Percentiles rank a stretch among this genome's conserved stretches.
phyloP scores from a whole-genome alignment of 2,888 invertebrate species.

The Drosophila planitibia region DNA sequence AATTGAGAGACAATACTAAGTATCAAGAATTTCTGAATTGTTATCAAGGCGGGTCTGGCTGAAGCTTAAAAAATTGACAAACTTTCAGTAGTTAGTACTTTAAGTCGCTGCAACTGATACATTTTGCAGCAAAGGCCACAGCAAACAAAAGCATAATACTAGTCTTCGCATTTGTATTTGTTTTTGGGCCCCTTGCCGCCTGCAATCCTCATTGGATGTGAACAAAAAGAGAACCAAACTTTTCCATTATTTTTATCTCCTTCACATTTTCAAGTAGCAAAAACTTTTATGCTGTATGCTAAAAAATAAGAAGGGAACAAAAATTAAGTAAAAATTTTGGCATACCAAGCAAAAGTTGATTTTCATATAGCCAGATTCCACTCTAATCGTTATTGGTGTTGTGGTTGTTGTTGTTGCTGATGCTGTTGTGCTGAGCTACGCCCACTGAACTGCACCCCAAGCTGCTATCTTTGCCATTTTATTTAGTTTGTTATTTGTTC shows the following conservation, averaged over 20 bases:
- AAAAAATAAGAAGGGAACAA: constrained; percentile 64
- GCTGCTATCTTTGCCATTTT: constrained; percentile 74
- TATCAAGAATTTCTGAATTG: constrained; percentile 28
- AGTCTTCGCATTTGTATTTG: constrained; percentile 43
- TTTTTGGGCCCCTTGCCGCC: constrained; percentile 13
- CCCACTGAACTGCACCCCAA: constrained; percentile 55
- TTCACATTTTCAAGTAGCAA: constrained; percentile 78
- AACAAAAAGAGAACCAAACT: constrained; percentile 63
- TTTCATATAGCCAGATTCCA: constrained; percentile 64
- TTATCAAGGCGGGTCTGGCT: constrained; percentile 48
- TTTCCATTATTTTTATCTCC: constrained; percentile 81
- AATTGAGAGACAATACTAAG: constrained; percentile 2
- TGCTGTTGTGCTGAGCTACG: constrained; percentile 18
- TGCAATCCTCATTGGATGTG: constrained; percentile 31
- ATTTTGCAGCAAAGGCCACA: constrained; percentile 9
- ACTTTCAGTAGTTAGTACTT: constrained; percentile 73
- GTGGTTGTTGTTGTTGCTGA: constrained; percentile 6
- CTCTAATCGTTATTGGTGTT: constrained; percentile 66
- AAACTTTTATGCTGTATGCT: constrained; percentile 76
- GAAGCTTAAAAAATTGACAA: constrained; percentile 52
- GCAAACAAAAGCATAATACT: constrained; percentile 39
- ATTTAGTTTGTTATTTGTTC: constrained; percentile 82
- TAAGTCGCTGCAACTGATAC: constrained; percentile 67
- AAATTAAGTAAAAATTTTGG: constrained; percentile 78
- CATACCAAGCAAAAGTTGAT: constrained; percentile 75